Evolutionary conservation across 1,140 invertebrate species (phyloP), one percentile per base, ranked within the genome.

Genomic region (Drosophila pandora): DNA sequence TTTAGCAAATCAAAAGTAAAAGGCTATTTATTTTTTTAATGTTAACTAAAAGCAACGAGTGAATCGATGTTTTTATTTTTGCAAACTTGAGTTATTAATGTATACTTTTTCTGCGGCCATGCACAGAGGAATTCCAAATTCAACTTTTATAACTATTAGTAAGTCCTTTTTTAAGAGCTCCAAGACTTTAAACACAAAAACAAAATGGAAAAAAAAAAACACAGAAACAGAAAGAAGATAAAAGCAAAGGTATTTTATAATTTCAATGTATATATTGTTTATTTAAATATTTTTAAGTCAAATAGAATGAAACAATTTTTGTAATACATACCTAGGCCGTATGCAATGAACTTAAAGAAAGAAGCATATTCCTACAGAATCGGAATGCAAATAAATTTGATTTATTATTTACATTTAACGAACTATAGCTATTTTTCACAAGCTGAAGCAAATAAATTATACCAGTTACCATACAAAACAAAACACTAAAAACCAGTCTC

Each of bases 91-190:
- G 25, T 60, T 43, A 60, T 65, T 70, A 67, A 59, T 65, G 47
- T 63, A 64, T 54, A 63, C 55, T 53, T 45, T 67, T 69, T 73
- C 41, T 81, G 81, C 81, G 82, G 82, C 82, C 82, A 85, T 85
- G 82, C 82, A 85, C 78, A 87, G 64, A 75, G 82, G 82, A 85
- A 85, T 85, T 85, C 80, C 61, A 84, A 84, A 84, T 84, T 84
- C 82, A 64, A 70, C 45, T 13, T 57, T 43, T 60, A 55, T 52
- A 55, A 37, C 57, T 47, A 60, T 49, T 47, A 21, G 17, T 47
- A 39, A 70, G 41, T 60, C 63, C 52, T 73, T 74, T 74, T 81
- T 75, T 85, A 85, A 81, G 82, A 87, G 74, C 82, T 85, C 82
- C 74, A 85, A 85, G 82, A 85, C 82, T 85, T 85, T 78, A 85